Conservation (phyloP, 2,797 vertebrate species). For the Philypnodon macrostomus region DNA sequence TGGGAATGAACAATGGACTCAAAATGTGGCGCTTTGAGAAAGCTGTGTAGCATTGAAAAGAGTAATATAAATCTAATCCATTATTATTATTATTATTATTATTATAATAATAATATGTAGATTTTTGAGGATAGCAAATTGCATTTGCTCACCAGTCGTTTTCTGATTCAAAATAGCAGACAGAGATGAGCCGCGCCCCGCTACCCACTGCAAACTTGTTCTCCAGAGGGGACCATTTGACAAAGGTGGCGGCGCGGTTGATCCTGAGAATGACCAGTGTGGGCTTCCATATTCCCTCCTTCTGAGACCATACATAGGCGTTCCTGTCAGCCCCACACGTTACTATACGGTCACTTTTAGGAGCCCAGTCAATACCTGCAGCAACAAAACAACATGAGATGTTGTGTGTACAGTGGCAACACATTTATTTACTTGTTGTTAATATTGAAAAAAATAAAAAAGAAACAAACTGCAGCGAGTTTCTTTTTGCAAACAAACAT, state of each 20-base stretch:
- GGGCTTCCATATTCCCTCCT: constrained; percentile 95
- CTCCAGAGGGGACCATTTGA: constrained; percentile 96
- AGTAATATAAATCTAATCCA: too few species aligned
- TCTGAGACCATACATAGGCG: constrained; percentile 97
- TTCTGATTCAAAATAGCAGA: constrained; percentile 98
- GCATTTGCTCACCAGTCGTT: constrained; percentile 90
- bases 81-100: too few species aligned
- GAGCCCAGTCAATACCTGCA: constrained; percentile 97
- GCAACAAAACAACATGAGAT: neutral
- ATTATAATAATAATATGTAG: too few species aligned
- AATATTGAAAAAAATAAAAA: too few species aligned
- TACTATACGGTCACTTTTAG: constrained; percentile 95
- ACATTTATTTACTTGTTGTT: too few species aligned
- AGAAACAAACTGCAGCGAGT: too few species aligned
- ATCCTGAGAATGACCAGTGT: constrained; percentile 97
- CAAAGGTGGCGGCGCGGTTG: constrained; percentile 94
- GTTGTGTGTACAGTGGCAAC: too few species aligned
- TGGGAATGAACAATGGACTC: too few species aligned
- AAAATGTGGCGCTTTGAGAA: too few species aligned
- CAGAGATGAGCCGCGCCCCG: constrained; percentile 94
- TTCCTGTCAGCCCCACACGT: constrained; percentile 97
- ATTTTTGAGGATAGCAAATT: too few species aligned
- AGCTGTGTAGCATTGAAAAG: too few species aligned
- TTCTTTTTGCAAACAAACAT: too few species aligned
- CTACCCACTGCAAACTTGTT: constrained; percentile 99